Base-by-base conservation (phyloP, 2,888 invertebrate species). In the Ptychoptera albimana region DNA sequence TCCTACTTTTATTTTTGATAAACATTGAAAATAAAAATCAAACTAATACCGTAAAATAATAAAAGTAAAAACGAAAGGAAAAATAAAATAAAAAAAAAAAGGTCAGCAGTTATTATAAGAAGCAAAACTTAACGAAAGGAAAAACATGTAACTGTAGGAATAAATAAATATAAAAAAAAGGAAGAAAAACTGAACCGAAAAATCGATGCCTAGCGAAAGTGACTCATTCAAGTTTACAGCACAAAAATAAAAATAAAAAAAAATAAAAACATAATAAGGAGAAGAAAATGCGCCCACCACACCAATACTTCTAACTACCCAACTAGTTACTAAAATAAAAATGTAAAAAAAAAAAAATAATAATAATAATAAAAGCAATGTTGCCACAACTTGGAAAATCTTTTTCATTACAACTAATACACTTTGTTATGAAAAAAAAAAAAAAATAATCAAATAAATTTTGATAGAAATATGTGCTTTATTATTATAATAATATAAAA, bases 171-270 rank as follows among this genome's bases (percentile, higher is more conserved):
- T 23, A 40, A 30, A 30, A 41, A 38, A 44, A 36, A 13, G 37
- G 43, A 29, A 12, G 35, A 41, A 46, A 41, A 41, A 38, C 14
- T 42, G n/a, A 42, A 45, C n/a, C 42, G 47, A 46, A 51, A 51
- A 51, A 51, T 53, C 53, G 47, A 53, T 53, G 52, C 47, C n/a
- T 46, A 50, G 50, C 52, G 53, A 51, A 51, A 53, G 52, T 53
- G 53, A 53, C 53, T 53, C 53, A 53, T 53, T 52, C 48, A 46
- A 34, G 42, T 43, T 14, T 37, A 14, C 9, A 10, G 8, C 15
- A 37, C 7, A 37, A 15, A 37, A 46, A 39, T 42, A 38, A 49
- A 39, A 44, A 41, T 14, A 37, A 15, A 37, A 46, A 39, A 44
- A 38, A 49, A 39, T 43, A 41, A 45, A 46, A 45, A 38, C 16